Conservation (phyloP, 2,113 vertebrate genomes). For the Athene noctua region DNA sequence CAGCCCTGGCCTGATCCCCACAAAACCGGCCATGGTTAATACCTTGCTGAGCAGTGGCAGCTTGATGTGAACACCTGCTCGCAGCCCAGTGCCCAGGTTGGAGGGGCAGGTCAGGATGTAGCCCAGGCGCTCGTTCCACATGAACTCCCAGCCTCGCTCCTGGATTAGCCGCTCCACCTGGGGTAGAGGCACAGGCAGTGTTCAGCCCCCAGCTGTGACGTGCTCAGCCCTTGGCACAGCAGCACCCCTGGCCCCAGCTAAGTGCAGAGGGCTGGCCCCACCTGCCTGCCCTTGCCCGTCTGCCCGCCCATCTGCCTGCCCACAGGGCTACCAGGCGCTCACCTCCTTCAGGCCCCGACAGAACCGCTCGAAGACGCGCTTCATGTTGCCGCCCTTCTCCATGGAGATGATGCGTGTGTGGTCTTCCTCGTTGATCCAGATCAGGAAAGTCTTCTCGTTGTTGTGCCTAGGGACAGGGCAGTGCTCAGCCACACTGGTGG, state of each 20-base stretch:
- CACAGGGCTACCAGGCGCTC: not conserved
- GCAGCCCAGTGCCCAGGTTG: conserved; percentile 83
- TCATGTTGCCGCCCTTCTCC: conserved; percentile 96
- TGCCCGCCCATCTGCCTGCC: not conserved
- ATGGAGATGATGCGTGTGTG: conserved; percentile 85
- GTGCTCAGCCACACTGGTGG: not conserved
- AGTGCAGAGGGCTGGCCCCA: rapidly evolving
- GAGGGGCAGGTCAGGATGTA: conserved; percentile 85
- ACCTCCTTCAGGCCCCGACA: conserved; percentile 92
- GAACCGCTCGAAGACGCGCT: conserved; percentile 94
- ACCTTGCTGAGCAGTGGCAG: conserved; percentile 84
- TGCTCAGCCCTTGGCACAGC: not conserved
- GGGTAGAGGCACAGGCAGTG: not conserved
- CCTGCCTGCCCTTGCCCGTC: not conserved
- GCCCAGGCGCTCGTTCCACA: conserved; percentile 85
- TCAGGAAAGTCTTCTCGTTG: conserved; percentile 83
- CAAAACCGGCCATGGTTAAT: not conserved
- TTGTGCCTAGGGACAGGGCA: conserved; percentile 76
- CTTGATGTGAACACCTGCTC: conserved; percentile 84
- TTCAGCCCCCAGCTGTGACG: not conserved
- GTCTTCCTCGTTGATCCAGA: conserved; percentile 87
- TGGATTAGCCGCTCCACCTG: conserved; percentile 84
- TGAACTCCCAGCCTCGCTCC: conserved; percentile 86
- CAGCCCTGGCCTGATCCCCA: not conserved
- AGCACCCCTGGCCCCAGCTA: not conserved